These are phyloP conservation scores for Zeugodacus cucurbitae DNA, from an alignment of 1,140 invertebrate genomes.

Conservation along the genomic window DNA sequence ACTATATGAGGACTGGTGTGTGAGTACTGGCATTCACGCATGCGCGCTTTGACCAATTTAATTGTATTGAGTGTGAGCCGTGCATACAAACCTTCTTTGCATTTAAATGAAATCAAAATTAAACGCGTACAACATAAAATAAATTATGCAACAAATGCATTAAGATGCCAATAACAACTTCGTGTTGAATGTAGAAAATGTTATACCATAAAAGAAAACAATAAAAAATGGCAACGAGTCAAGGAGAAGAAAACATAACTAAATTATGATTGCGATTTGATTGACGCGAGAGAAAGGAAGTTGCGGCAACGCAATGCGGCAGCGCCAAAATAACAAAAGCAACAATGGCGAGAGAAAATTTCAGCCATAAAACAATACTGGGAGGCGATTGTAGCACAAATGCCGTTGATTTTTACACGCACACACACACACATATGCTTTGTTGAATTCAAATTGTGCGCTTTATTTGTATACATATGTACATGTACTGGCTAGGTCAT, in stretches of 20 bases:
- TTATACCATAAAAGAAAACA: neutral
- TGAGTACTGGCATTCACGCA: neutral
- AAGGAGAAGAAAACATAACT: neutral
- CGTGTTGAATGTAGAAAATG: too few relatives aligned
- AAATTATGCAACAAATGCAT: slow-evolving; percentile 16
- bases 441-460: too few relatives aligned
- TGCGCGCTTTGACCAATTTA: neutral
- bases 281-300: slow-evolving; percentile 21
- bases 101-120: neutral
- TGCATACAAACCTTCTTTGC: neutral
- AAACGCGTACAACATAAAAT: neutral
- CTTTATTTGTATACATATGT: neutral
- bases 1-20: neutral
- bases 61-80: neutral
- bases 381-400: neutral
- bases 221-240: neutral
- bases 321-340: neutral
- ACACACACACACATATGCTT: neutral
- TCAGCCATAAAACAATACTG: neutral
- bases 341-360: neutral
- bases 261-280: slow-evolving; percentile 36
- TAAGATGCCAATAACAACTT: neutral
- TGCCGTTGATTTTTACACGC: neutral
- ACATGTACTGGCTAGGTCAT: neutral
- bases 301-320: slow-evolving; percentile 4